Evolutionary conservation across 1,140 invertebrate genomes (phyloP).

Genomic region (Pseudomyrmex cubaensis): DNA sequence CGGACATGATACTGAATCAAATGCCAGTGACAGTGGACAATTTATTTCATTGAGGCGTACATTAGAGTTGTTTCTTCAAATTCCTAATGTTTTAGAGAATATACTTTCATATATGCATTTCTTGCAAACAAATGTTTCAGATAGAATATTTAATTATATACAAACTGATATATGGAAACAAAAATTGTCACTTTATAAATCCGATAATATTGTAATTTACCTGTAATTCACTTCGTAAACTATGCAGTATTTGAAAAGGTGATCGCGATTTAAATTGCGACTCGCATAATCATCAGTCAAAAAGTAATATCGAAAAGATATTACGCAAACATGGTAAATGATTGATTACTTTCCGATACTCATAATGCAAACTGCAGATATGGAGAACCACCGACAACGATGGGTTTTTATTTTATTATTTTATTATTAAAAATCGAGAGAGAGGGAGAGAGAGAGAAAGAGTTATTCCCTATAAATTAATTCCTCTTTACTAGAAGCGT

Average conservation of each 20-base stretch:
- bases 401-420: constrained; percentile 4
- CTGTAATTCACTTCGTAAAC: neutral
- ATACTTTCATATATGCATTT: neutral
- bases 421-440: constrained; percentile 7
- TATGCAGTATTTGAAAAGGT: neutral
- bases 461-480: constrained; percentile 17
- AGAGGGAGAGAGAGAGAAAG: neutral
- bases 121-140: neutral
- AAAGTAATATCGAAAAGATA: constrained; percentile 31
- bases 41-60: constrained; percentile 15
- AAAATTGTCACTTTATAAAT: neutral
- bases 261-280: neutral
- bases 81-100: neutral
- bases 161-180: constrained; percentile 10
- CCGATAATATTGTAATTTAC: too few relatives aligned
- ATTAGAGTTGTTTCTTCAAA: constrained; percentile 3
- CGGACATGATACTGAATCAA: neutral
- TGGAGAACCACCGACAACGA: neutral
- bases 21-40: neutral
- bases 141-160: constrained; percentile 2
- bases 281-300: neutral
- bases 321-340: constrained; percentile 16
- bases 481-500: neutral
- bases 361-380: neutral
- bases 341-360: constrained; percentile 32